Base-by-base conservation (phyloP, 2,797 vertebrate genomes). In the Toxotes lorentzi region DNA sequence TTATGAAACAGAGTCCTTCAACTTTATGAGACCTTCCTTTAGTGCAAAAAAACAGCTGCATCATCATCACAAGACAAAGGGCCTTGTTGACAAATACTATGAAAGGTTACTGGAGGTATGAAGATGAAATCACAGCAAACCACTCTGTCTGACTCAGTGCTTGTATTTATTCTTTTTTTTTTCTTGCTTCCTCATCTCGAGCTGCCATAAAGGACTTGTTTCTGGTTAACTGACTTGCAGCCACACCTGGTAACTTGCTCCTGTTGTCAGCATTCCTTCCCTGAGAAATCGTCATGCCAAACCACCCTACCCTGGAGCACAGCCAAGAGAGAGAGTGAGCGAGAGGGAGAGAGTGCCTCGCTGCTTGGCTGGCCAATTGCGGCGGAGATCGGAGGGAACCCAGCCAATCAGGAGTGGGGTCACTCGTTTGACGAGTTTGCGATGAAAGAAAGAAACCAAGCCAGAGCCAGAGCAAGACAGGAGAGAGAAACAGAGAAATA, bases 211-310 rank as follows among this genome's bases (percentile, higher is more conserved):
- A 94, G 81, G 61, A 81, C 93, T 95, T 91, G 93, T 95, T 96
- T 95, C 95, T 94, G 92, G 91, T 93, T 93, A 93, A 94, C 91
- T 93, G 93, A 95, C 94, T 95, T 81, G 80, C 88, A 88, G 95
- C 95, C 93, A 92, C 96, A 97, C 96, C 96, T 96, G 95, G 95
- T 94, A 96, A 96, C 95, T 89, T 90, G 81, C 86, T 95, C 93
- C 89, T 95, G 93, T 89, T 89, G 91, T 95, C 91, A 95, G 91
- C 92, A 95, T 96, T 97, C 95, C 91, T 96, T 93, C 82, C 85
- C 91, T 91, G 93, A 92, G 92, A 95, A 95, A 96, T 93, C 82
- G 89, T 93, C 95, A 94, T 94, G 92, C 90, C 94, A 94, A 94
- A 82, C 94, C 93, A 89, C 94, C 95, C 94, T 93, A 76, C 91